These are phyloP conservation scores for Neodontobutis hainanensis DNA, from an alignment of 2,113 vertebrate genomes.

Conservation along the genomic window DNA sequence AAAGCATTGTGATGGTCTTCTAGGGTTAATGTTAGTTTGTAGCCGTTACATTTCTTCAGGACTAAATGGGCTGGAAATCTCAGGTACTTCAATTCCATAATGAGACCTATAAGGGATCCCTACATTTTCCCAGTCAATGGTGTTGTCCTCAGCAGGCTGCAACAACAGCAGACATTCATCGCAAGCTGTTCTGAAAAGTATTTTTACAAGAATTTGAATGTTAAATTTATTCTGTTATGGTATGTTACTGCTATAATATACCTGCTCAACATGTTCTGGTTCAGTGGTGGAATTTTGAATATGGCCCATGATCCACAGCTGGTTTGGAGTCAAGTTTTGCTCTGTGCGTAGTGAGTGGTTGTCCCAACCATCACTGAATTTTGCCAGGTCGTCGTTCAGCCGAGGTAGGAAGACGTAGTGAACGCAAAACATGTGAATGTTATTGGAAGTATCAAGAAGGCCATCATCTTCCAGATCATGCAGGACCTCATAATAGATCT, in stretches of 20 bases:
- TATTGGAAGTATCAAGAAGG: background rate
- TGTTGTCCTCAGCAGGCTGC: background rate
- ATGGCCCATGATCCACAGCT: background rate
- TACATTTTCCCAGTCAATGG: background rate
- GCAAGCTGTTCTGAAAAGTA: background rate
- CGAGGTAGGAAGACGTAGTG: background rate
- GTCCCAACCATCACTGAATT: background rate
- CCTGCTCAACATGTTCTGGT: no score
- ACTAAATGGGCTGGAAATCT: background rate
- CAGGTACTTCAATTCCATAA: background rate
- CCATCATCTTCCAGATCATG: no score
- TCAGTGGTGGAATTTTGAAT: background rate
- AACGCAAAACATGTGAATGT: conserved; percentile 5
- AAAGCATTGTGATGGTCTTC: background rate
- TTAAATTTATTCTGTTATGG: no score
- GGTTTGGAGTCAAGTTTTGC: background rate
- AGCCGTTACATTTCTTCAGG: background rate
- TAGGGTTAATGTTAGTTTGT: background rate
- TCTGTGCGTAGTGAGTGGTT: conserved; percentile 11
- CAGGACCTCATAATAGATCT: no score
- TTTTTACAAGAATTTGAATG: no score
- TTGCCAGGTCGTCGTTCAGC: background rate
- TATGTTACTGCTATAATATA: no score
- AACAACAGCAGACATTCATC: background rate
- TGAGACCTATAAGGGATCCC: background rate